Evolutionary conservation across 2,113 vertebrate species (phyloP).

Genomic region (Passer montanus): DNA sequence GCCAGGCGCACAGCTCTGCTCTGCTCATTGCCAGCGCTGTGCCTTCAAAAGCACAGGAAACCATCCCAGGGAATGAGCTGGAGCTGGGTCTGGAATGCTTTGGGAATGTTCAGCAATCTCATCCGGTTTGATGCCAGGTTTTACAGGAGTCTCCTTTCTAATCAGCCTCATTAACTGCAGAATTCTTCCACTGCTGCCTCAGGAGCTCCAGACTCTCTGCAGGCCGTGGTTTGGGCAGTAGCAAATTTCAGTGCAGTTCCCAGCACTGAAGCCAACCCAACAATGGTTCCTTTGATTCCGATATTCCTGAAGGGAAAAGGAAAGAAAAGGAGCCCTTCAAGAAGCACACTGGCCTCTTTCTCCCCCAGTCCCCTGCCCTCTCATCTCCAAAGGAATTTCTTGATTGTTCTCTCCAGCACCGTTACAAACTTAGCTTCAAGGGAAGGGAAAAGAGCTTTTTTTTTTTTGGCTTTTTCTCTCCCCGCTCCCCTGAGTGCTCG

Average conservation of each 20-base stretch:
- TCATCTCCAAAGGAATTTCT: slow-evolving; percentile 39
- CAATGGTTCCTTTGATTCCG: slow-evolving; percentile 1
- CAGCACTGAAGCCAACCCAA: background rate
- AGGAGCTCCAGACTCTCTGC: background rate
- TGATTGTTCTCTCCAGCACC: slow-evolving; percentile 2
- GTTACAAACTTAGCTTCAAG: slow-evolving; percentile 54
- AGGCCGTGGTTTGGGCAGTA: background rate
- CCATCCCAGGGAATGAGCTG: background rate
- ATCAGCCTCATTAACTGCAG: background rate
- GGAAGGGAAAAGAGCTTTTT: background rate
- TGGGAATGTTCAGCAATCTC: background rate
- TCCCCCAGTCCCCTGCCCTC: background rate
- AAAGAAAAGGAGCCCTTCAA: background rate
- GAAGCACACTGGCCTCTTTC: background rate
- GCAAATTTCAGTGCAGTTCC: background rate
- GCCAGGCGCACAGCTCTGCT: background rate
- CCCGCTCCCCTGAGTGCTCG: slow-evolving; percentile 19
- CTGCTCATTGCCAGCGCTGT: background rate
- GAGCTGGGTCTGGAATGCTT: rapidly evolving
- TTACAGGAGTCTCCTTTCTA: background rate
- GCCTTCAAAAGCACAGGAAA: rapidly evolving
- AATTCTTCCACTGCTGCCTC: background rate
- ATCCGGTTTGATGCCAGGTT: rapidly evolving
- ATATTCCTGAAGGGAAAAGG: background rate
- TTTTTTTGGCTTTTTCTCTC: background rate